Base-by-base conservation (phyloP, 2,797 vertebrate species). In the Microchirus variegatus region DNA sequence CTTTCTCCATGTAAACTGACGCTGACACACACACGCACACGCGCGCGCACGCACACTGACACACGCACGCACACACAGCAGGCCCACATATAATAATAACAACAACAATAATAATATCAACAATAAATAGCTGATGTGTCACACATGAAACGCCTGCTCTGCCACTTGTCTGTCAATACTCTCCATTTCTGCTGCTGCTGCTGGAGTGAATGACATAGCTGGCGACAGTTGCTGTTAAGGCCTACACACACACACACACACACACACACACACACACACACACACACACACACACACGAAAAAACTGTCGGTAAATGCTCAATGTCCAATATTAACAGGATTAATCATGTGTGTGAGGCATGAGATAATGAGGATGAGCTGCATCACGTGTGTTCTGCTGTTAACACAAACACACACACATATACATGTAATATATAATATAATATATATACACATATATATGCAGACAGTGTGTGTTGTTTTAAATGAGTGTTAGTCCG, bases 201-300 rank as follows among this genome's bases (percentile, higher is more conserved):
- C 60, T n/a, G 73, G 76, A 80, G 46, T 59, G 78, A 78, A 77
- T 81, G 87, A 84, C 84, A 81, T 9, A 55, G 75, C 85, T 64
- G 79, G 75, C 66, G 74, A 71, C 80, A 63, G 71, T 55, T 13
- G 68, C 78, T 67, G 63, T 0, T 0, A 11, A 77, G 84, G 83
- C 84, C 83, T 84, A 37, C 22, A 11, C 49, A 36, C 26, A 3
- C 22, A 31, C 19, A 26, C 13, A 14, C 26, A 35, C 46, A 2
- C 18, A 5, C 46, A 14, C 18, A 26, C 46, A 48, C 18, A 7
- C 10, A 22, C 18, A 2, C 10, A 13, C 46, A 17, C 46, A 19
- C 9, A 10, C 18, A 14, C 11, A 26, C 19, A 17, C 1, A 13
- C 5, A 11, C 15, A 71, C 70, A 73, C n/a, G n/a, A n/a, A 82